Evolutionary conservation across 2,888 invertebrate species (phyloP).

Genomic region (Pilophorus perplexus): DNA sequence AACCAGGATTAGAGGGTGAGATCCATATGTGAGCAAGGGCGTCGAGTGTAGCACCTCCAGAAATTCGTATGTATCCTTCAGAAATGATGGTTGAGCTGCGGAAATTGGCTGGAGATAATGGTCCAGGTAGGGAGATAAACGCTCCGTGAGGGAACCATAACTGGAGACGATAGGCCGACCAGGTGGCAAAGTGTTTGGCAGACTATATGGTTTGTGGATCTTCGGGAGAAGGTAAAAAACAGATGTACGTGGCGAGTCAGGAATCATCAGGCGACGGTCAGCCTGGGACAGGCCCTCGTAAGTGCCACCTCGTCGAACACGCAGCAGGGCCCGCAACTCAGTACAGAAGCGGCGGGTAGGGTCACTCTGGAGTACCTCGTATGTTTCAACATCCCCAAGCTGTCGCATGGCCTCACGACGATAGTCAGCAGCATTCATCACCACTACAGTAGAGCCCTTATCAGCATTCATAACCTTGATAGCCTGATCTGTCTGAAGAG

Average conservation of each 20-base stretch:
- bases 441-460: background rate
- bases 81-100: background rate
- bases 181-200: too few relatives aligned
- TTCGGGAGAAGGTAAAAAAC: too few relatives aligned
- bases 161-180: too few relatives aligned
- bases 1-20: background rate
- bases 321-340: background rate
- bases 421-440: background rate
- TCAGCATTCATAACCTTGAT: background rate
- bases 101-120: background rate
- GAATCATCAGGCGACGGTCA: background rate
- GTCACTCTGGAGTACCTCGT: background rate
- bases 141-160: background rate
- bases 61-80: background rate
- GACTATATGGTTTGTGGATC: too few relatives aligned
- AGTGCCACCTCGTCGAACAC: background rate
- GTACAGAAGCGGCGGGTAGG: background rate
- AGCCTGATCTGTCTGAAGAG: background rate
- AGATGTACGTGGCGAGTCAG: background rate
- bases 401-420: background rate
- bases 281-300: background rate
- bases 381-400: background rate
- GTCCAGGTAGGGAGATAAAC: background rate
- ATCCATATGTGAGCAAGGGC: background rate
- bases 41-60: background rate